Base-by-base conservation (phyloP, 2,888 invertebrate species). In the Caenorhabditis angaria region DNA sequence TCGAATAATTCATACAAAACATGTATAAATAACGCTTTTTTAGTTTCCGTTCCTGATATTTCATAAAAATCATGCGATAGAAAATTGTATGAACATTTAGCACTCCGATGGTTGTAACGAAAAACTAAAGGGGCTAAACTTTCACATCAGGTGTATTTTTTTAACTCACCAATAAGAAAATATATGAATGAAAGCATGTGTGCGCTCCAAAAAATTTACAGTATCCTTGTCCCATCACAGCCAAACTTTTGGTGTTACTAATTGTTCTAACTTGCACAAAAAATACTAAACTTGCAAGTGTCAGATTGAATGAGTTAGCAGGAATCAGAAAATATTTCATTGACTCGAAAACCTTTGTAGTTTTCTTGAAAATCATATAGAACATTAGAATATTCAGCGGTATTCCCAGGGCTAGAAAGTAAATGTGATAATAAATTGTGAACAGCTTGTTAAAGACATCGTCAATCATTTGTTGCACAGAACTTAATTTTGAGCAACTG, bases 151-250 rank as follows among this genome's bases (percentile, higher is more conserved):
- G 3, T 14, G 41, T 41, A 5, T 8, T 32, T 32, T 32, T 32
- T 32, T 32, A 5, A 47, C 57, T 50, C 28, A 63, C 71, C 65
- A 65, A 6, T 8, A 65, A 54, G 3, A 62, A 54, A 29, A 65
- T 53, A 27, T 70, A 70, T 1, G 41, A 54, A 61, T 65, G 47
- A 28, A 70, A 58, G n/a, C 70, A 70, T 28, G 27, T 54, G 14
- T 54, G 22, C 1, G 65, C 48, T 2, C 62, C 62, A 0, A 65
- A 25, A n/a, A n/a, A 53, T 27, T 65, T 65, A 25, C 65, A 70
- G 10, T 61, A 58, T 32, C 70, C 65, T 25, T 65, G 65, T 29
- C 70, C 60, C 55, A 70, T 57, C 0, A 70, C 25, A 1, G 70
- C 70, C 35, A 70, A 14, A 3, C 65, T 65, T 10, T 48, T n/a